Base-by-base conservation (phyloP, 2,888 invertebrate genomes). In the Laspeyria flexula region DNA sequence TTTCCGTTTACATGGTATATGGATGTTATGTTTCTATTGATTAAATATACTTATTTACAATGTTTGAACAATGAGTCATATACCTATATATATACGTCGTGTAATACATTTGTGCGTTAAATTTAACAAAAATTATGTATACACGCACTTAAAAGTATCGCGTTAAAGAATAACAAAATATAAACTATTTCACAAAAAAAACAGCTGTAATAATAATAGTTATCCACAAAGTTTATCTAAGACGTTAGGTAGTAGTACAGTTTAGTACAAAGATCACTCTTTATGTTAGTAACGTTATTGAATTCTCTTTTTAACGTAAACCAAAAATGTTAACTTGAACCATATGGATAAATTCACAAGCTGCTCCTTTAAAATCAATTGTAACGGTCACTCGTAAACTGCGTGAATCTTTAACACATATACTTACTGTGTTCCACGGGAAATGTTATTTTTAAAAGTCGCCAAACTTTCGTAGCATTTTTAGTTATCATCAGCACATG, bases 381-480 rank as follows among this genome's bases (percentile, higher is more conserved):
- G 39, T 37, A 65, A 49, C 41, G 35, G 51, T 60, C 52, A 56
- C 59, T 60, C 56, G 52, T 52, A 54, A 65, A 57, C 47, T 47
- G 39, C 30, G 38, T 41, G 31, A 58, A 52, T 50, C 38, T 55
- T 54, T 51, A 41, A 58, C 59, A 52, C 56, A 43, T 23, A 71
- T 71, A 77, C 79, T 80, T 67, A 79, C 81, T 75, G 67, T 61
- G 29, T 65, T 62, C 65, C 49, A 59, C 65, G 55, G 55, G 64
- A 60, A 67, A 65, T 65, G 60, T 54, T 65, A 57, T 71, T 62
- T 71, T 78, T 56, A 77, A 73, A 77, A 64, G 58, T 53, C 54
- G 52, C 44, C 43, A 64, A 62, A 48, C 56, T 60, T 70, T 57
- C 45, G 58, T 53, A 56, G 52, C 74, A 76, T 76, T 69, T 72